Evolutionary conservation across 2,888 invertebrate genomes (phyloP), one percentile per base, ranked within the genome.

Genomic region (Argyresthia albistria): DNA sequence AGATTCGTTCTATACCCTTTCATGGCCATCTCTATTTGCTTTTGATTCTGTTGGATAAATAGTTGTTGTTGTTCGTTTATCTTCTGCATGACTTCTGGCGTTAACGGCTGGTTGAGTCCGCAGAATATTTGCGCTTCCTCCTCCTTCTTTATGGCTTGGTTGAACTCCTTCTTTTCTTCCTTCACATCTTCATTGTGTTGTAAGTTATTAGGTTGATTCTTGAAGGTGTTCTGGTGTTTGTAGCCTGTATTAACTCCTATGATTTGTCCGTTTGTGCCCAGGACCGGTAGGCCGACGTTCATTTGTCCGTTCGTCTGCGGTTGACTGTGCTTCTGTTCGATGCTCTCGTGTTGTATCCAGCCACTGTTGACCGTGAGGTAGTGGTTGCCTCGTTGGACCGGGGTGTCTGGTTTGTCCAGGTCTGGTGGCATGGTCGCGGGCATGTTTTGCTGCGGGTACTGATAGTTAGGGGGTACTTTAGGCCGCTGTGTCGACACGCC

Each of bases 231-330:
- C 51, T 67, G 67, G 58, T 69, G 73, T 61, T 79, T 80, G 56
- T 67, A 76, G 11, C 76, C 74, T 36, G 88, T 88, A 63, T 90
- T 90, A 8, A 90, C 82, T 42, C 89, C 90, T 53, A 91, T 89
- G 50, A 91, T 80, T 70, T 90, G 90, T 46, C 90, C 90, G 58
- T 90, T 90, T 0, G 89, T 88, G 9, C 89, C 89, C 54, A 90
- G 68, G 42, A 90, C 80, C 3, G 84, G 83, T 57, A 81, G 59
- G 35, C 83, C 82, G 3, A 75, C 69, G 53, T 74, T 75, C 1
- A 72, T 59, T 10, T 74, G 54, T 8, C 66, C 65, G 54, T 69
- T 73, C 37, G 68, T 54, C 42, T 66, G 50, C 1, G 62, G 52
- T 51, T 65, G 68, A 50, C 57, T 69, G 11, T 66, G 63, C 58